A percentile compares a stretch with the other conserved stretches of the same genome.
phyloP scores from a whole-genome alignment of 2,113 vertebrate genomes.

The Heterotis niloticus region DNA sequence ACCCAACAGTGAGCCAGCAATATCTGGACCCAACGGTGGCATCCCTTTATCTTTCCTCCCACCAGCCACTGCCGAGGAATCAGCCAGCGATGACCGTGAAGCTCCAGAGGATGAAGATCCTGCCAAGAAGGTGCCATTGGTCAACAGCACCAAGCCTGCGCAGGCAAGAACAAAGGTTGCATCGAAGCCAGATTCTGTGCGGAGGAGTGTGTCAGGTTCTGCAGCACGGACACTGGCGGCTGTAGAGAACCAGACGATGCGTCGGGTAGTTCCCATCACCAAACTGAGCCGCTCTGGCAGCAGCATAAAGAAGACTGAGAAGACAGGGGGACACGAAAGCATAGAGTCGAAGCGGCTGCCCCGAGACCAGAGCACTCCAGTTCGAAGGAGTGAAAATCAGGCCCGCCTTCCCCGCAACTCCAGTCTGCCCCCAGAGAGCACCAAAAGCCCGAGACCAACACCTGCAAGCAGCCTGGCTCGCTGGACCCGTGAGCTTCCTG shows the following conservation, averaged over 20 bases:
- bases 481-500: conserved; percentile 62
- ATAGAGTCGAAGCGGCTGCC: conserved; percentile 55
- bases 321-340: conserved; percentile 48
- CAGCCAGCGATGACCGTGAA: conserved; percentile 59
- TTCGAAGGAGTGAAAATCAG: conserved; percentile 63
- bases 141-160: conserved; percentile 33
- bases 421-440: conserved; percentile 72
- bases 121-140: conserved; percentile 35
- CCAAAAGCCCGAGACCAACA: conserved; percentile 59
- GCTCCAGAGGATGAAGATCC: conserved; percentile 47
- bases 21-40: conserved; percentile 40
- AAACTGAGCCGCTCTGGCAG: conserved; percentile 59
- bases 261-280: conserved; percentile 86
- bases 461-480: conserved; percentile 44
- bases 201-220: conserved; percentile 46
- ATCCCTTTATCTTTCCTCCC: conserved; percentile 31
- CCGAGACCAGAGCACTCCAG: conserved; percentile 70
- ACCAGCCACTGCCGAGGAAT: conserved; percentile 54
- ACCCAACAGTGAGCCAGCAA: conserved; percentile 45
- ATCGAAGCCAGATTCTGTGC: conserved; percentile 51
- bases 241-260: conserved; percentile 78
- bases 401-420: conserved; percentile 66
- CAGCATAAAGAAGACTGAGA: conserved; percentile 62
- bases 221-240: conserved; percentile 68
- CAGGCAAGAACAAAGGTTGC: conserved; percentile 51